phyloP scores from a whole-genome alignment of 2,797 vertebrate genomes.

The Sarcophilus harrisii region DNA sequence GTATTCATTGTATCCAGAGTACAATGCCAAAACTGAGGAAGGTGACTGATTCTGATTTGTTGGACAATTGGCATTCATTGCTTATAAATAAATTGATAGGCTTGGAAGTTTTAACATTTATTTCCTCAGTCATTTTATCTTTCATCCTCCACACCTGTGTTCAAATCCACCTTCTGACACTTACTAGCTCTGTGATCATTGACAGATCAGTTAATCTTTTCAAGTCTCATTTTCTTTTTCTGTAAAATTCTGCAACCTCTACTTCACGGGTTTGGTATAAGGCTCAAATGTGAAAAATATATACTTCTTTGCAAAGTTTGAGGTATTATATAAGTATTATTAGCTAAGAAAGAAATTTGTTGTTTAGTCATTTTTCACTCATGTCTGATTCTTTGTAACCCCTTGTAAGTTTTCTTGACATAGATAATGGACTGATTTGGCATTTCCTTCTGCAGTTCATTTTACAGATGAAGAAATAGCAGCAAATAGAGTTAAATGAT shows the following conservation, averaged over 20 bases:
- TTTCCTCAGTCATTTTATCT: neutral
- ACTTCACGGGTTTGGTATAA: rapidly evolving
- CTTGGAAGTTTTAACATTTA: neutral
- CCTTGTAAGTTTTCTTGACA: neutral
- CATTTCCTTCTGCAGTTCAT: neutral
- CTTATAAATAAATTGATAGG: neutral
- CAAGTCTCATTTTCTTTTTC: neutral
- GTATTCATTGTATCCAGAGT: neutral
- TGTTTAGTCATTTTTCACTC: neutral
- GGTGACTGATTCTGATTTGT: neutral
- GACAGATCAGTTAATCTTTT: neutral
- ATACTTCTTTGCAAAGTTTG: neutral
- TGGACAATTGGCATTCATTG: neutral
- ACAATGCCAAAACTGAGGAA: neutral
- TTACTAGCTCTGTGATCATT: neutral
- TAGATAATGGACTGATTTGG: neutral
- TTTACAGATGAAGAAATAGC: neutral
- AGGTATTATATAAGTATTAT: neutral
- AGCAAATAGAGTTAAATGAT: neutral
- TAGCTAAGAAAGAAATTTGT: neutral
- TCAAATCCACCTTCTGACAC: neutral
- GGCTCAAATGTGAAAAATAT: neutral
- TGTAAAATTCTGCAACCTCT: neutral
- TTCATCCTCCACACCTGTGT: neutral
- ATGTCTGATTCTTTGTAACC: neutral